Evolutionary conservation across 2,797 vertebrate species (phyloP).

Genomic region (Echiichthys vipera): DNA sequence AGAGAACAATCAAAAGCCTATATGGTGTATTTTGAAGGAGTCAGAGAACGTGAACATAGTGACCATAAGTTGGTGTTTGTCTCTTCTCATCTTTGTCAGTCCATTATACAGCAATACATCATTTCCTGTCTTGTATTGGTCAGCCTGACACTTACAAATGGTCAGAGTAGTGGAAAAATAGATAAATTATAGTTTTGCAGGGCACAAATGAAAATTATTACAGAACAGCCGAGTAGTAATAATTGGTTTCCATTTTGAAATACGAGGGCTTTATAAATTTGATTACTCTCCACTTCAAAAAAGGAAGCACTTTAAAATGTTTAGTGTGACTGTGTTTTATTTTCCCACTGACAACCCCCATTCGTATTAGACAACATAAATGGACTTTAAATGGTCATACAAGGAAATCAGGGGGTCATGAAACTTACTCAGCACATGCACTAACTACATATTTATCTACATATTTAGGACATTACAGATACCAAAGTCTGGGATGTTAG

Average conservation of each 20-base stretch:
- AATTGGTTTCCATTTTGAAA: constrained; percentile 53
- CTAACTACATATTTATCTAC: constrained; percentile 50
- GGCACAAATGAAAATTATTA: constrained; percentile 43
- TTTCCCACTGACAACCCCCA: background rate
- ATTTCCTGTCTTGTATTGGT: constrained; percentile 65
- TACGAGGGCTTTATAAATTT: constrained; percentile 32
- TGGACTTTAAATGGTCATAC: constrained; percentile 44
- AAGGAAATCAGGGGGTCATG: background rate
- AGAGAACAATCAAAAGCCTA: constrained; percentile 4
- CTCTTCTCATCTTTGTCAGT: constrained; percentile 43
- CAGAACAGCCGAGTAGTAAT: constrained; percentile 29
- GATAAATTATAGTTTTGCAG: constrained; percentile 28
- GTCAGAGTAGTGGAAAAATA: constrained; percentile 44
- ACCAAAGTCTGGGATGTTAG: constrained; percentile 41
- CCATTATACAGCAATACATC: constrained; percentile 51
- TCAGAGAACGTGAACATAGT: constrained; percentile 25
- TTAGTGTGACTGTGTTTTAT: constrained; percentile 49
- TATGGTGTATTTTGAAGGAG: constrained; percentile 21
- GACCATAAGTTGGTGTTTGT: constrained; percentile 11
- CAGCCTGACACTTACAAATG: constrained; percentile 64
- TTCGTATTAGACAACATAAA: constrained; percentile 43
- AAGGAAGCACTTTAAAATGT: constrained; percentile 41
- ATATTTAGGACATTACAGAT: constrained; percentile 43
- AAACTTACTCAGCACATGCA: constrained; percentile 31
- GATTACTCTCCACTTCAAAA: constrained; percentile 57